A percentile compares a stretch with the other conserved stretches of the same genome.
Conservation (phyloP, 1,140 invertebrate species). For the Tetragonula clypearis region DNA sequence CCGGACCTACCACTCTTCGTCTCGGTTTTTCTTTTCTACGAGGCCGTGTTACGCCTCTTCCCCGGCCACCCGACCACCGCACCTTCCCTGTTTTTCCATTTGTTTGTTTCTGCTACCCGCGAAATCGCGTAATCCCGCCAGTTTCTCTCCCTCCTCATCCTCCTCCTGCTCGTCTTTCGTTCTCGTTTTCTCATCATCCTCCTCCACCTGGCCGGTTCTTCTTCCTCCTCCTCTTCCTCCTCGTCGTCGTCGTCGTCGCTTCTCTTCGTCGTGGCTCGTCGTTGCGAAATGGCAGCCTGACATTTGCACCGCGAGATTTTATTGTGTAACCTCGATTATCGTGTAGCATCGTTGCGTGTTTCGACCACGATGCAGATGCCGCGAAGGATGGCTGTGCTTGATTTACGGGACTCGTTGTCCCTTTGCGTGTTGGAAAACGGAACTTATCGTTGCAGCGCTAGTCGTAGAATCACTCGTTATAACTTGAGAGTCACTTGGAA, state of each 20-base stretch:
- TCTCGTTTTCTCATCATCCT: background rate
- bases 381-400: no score
- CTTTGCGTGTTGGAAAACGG: no score
- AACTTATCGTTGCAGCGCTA: no score
- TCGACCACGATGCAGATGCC: no score
- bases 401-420: no score
- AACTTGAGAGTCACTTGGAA: no score
- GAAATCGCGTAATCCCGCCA: constrained; percentile 37
- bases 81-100: constrained; percentile 34
- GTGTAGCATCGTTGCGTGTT: background rate
- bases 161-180: background rate
- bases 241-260: background rate
- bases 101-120: constrained; percentile 25
- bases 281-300: constrained; percentile 45
- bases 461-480: no score
- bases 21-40: constrained; percentile 40
- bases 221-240: background rate
- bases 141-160: background rate
- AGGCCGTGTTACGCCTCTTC: constrained; percentile 21
- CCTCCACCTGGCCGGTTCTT: background rate
- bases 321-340: constrained; percentile 27
- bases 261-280: background rate
- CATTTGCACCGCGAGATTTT: constrained; percentile 37
- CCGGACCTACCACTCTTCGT: constrained; percentile 49
- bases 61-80: background rate